Base-by-base conservation (phyloP, 2,797 vertebrate species). In the Sebastes variabilis region DNA sequence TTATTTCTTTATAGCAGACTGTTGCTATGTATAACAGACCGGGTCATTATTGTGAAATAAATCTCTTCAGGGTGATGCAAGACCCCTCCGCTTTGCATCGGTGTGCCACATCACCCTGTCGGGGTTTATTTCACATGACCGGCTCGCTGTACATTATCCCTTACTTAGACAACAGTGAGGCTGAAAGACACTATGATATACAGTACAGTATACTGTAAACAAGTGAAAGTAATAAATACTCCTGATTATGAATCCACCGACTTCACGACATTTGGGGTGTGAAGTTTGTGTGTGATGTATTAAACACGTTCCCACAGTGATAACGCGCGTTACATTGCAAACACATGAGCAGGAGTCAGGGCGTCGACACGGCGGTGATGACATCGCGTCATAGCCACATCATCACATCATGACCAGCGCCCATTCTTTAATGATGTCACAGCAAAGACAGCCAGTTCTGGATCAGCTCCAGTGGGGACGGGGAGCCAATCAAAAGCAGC, bases 311-410 rank as follows among this genome's bases (percentile, higher is more conserved):
- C 76, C 77, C 86, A 74, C 10, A 4, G 52, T 42, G 72, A 88
- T 69, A 38, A 46, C 4, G 2, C 34, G 69, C 73, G 69, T 34
- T 38, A 38, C 49, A 36, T 88, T 77, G 85, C 54, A 82, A 85
- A 85, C 92, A 91, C 72, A 85, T 93, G 89, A 90, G 80, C 61
- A 20, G 80, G 80, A 81, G 78, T 38, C 85, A 34, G 79, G 76
- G 87, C 72, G 91, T 89, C 66, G 86, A 75, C 85, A 27, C 18
- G 24, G 29, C 67, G 1, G 2, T 13, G 60, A 61, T 91, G 86
- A 91, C 75, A 74, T 85, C 68, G 62, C 72, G 54, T 56, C 72
- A 78, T 82, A 67, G 18, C 73, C 75, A 79, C 83, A 84, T 83
- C 83, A 91, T 90, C 76, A 42, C 85, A 82, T 86, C 29, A 58